These are phyloP conservation scores for Peromyscus eremicus DNA, from an alignment of 2,797 vertebrate species.

Conservation along the genomic window DNA sequence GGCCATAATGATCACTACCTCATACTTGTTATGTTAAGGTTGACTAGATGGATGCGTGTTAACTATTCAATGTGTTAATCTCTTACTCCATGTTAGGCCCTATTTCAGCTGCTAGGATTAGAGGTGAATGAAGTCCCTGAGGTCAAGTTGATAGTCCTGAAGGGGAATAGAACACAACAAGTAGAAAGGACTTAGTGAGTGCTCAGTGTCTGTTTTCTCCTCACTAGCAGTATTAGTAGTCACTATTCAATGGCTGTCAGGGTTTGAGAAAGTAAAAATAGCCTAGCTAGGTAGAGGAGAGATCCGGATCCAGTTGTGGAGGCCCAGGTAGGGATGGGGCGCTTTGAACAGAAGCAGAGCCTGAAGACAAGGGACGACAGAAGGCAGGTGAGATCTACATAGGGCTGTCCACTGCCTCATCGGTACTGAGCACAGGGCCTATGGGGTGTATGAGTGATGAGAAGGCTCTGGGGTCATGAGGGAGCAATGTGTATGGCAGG, in stretches of 20 bases:
- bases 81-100: not conserved
- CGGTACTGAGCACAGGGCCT: not conserved
- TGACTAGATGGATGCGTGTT: not conserved
- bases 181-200: not conserved
- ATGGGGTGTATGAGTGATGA: not conserved
- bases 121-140: not conserved
- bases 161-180: not conserved
- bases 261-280: not conserved
- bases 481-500: not conserved
- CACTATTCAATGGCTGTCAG: not conserved
- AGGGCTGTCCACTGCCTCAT: not conserved
- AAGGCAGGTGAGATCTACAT: not conserved
- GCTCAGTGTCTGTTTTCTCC: not conserved
- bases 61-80: not conserved
- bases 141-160: not conserved
- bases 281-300: not conserved
- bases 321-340: not conserved
- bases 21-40: not conserved
- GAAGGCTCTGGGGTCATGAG: not conserved
- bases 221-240: not conserved
- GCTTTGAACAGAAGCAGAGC: not conserved
- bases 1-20: not conserved
- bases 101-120: not conserved
- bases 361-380: not conserved
- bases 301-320: not conserved